Evolutionary conservation across 2,113 vertebrate genomes (phyloP).

Genomic region (Clarias batrachus): DNA sequence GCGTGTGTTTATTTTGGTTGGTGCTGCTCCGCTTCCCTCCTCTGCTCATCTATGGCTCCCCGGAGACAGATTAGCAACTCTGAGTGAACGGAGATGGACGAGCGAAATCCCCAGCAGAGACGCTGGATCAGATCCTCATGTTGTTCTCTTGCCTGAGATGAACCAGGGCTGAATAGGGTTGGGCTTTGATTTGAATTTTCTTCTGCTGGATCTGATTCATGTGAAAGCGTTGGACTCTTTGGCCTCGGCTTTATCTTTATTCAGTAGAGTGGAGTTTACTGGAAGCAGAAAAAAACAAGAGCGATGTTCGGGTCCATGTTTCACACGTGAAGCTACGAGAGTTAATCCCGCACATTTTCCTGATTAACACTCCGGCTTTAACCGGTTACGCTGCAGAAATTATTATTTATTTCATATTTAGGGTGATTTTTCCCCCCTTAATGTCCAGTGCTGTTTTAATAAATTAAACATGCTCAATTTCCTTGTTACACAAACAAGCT

Average conservation of each 20-base stretch:
- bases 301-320: not conserved
- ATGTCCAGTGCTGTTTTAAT: too few relatives aligned
- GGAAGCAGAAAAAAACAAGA: not conserved
- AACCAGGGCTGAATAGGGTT: slow-evolving; percentile 45
- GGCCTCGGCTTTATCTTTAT: slow-evolving; percentile 1
- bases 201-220: slow-evolving; percentile 36
- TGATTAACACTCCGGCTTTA: too few relatives aligned
- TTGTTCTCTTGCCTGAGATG: slow-evolving; percentile 54
- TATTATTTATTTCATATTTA: too few relatives aligned
- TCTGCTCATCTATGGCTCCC: slow-evolving; percentile 53
- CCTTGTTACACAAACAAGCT: not conserved
- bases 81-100: slow-evolving; percentile 51
- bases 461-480: not conserved
- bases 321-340: not conserved
- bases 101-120: slow-evolving; percentile 53
- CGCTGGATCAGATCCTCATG: slow-evolving; percentile 51
- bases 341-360: not conserved
- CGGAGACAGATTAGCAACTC: slow-evolving; percentile 52
- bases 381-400: not conserved
- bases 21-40: slow-evolving; percentile 48
- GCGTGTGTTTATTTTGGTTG: slow-evolving; percentile 54
- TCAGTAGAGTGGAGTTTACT: slow-evolving; percentile 4
- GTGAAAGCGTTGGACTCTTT: slow-evolving; percentile 40
- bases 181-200: slow-evolving; percentile 24
- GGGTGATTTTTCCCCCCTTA: too few relatives aligned